Base-by-base conservation (phyloP, 2,113 vertebrate genomes). In the Verasper variegatus region DNA sequence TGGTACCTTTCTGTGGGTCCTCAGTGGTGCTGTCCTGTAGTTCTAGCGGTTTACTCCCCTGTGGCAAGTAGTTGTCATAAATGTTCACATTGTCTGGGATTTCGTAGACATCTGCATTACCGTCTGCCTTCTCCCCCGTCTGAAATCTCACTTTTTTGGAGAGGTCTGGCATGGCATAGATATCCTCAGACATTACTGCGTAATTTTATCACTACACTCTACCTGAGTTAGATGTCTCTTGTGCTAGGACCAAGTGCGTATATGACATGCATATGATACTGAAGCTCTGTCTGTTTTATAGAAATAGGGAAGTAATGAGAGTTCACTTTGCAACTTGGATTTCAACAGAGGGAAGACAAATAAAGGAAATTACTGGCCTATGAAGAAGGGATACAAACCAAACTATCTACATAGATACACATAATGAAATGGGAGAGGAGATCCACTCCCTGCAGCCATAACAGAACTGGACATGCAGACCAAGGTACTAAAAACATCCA, bases 41-140 rank as follows among this genome's bases (percentile, higher is more conserved):
- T 57, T 62, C 35, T 1, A 20, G 18, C 0, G 6, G 9, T 0
- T 20, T 15, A 1, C 5, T 52, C 3, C 17, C 37, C 15, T 70
- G 26, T 67, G 49, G 20, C 21, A 21, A 12, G 47, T 3, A 51
- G 64, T 84, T 81, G 26, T 69, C 59, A 63, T 74, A 81, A 56
- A 81, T 62, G 0, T 0, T 26, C 11, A 52, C 37, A 57, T 21
- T 20, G 5, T 52, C 40, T 4, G 21, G 8, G 23, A 21, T 12
- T 14, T 49, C 10, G 23, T 5, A 3, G 26, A 15, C 3, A 1
- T 27, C 47, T 37, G 26, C 23, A 15, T 51, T 17, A 26, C 47
- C 15, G 47, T n/a, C 6, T 1, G 51, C 8, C 45, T 59, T n/a
- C 37, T 47, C 42, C 0, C 9, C 14, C 23, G 6, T 15, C 26